Conservation (phyloP, 2,797 vertebrate genomes). For the Phyllotis vaccarum region DNA sequence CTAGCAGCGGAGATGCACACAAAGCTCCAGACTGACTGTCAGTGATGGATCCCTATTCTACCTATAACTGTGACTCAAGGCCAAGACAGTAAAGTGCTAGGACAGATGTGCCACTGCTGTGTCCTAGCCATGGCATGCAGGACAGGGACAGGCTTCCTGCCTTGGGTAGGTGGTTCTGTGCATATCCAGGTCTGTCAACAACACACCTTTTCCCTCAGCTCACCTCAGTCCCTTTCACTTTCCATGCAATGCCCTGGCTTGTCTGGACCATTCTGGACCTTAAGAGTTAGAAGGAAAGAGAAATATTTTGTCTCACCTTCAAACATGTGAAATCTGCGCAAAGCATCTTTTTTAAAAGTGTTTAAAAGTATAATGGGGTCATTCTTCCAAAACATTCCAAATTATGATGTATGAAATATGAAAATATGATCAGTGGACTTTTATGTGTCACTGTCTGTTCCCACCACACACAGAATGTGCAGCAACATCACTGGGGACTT, state of each 20-base stretch:
- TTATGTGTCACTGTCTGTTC: slow-evolving; percentile 63
- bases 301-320: slow-evolving; percentile 74
- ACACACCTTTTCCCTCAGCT: not conserved
- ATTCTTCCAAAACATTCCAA: slow-evolving; percentile 47
- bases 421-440: slow-evolving; percentile 84
- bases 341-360: slow-evolving; percentile 85
- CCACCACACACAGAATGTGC: not conserved
- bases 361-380: slow-evolving; percentile 89
- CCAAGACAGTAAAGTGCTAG: slow-evolving; percentile 82
- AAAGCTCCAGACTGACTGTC: slow-evolving; percentile 81
- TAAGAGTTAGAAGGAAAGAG: slow-evolving; percentile 30
- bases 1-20: not conserved
- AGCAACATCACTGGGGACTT: not conserved
- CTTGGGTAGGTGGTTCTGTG: not conserved
- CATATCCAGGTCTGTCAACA: not conserved
- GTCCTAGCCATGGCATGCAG: not conserved
- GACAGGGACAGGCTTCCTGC: not conserved
- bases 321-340: slow-evolving; percentile 83
- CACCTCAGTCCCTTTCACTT: not conserved
- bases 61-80: slow-evolving; percentile 26
- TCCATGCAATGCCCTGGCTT: not conserved
- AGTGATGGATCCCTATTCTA: not conserved
- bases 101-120: not conserved
- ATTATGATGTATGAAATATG: slow-evolving; percentile 86
- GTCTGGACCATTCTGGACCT: slow-evolving; percentile 24